phyloP scores from a whole-genome alignment of 2,888 invertebrate genomes.

The Conistra vaccinii region DNA sequence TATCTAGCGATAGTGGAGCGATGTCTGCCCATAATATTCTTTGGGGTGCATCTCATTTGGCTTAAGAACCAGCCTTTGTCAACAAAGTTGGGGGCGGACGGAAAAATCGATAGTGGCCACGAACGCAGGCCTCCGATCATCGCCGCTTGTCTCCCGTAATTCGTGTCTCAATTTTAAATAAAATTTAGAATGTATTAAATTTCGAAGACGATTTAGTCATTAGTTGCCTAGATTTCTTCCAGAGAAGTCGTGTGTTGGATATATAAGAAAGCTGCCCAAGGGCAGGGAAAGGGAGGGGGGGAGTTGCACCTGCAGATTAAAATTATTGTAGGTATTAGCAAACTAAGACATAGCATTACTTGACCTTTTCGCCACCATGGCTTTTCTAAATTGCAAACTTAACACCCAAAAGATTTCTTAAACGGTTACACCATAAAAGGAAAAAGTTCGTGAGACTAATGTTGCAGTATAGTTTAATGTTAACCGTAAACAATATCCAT shows the following conservation, averaged over 20 bases:
- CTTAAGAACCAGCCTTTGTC: conserved; percentile 91
- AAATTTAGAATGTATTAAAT: conserved; percentile 68
- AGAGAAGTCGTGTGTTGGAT: background rate
- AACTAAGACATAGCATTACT: background rate
- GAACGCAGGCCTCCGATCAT: conserved; percentile 83
- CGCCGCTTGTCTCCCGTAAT: conserved; percentile 81
- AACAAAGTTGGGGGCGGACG: conserved; percentile 88
- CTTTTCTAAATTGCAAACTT: conserved; percentile 23
- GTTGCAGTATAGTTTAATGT: conserved; percentile 42
- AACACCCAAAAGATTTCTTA: conserved; percentile 28
- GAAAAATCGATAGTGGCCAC: conserved; percentile 89
- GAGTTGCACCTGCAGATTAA: background rate
- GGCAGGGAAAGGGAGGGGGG: no score
- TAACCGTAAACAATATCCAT: conserved; percentile 46
- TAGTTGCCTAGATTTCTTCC: background rate
- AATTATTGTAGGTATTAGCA: background rate
- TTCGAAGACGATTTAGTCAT: conserved; percentile 4
- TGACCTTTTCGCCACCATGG: background rate
- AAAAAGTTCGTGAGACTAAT: conserved; percentile 57
- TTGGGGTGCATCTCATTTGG: conserved; percentile 91
- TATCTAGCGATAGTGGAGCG: conserved; percentile 86
- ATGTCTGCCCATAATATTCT: conserved; percentile 91
- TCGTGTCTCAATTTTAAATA: conserved; percentile 82
- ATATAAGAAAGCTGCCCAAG: background rate
- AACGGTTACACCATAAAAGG: conserved; percentile 53